Percentiles rank a stretch among this genome's conserved stretches.
These are phyloP conservation scores for Harpalus rubripes DNA, from an alignment of 2,888 invertebrate genomes.

Conservation along the genomic window DNA sequence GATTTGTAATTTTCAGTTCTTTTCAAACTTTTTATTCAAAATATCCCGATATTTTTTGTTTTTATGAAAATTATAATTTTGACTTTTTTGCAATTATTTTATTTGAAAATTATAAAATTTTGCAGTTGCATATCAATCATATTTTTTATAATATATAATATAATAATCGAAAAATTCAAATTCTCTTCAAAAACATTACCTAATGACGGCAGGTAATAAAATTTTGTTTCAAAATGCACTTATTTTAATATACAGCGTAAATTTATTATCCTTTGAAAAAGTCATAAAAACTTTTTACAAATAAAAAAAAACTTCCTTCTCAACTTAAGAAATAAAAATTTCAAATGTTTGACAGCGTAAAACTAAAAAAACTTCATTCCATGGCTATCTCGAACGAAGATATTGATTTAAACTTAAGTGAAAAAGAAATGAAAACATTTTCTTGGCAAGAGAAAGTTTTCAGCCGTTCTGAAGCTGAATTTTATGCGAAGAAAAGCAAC, in stretches of 20 bases:
- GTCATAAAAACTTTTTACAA: slow-evolving; percentile 6
- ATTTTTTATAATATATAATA: background rate
- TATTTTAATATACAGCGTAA: background rate
- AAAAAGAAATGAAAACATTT: slow-evolving; percentile 76
- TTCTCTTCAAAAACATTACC: background rate
- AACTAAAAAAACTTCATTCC: slow-evolving; percentile 68
- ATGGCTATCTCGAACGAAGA: slow-evolving; percentile 65
- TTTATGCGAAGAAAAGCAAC: slow-evolving; percentile 81
- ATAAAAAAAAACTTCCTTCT: background rate
- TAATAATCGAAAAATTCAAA: background rate
- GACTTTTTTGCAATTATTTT: too few relatives aligned
- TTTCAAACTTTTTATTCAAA: background rate
- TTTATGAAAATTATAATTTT: too few relatives aligned
- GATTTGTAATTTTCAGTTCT: background rate
- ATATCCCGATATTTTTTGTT: too few relatives aligned
- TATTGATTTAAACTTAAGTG: slow-evolving; percentile 62
- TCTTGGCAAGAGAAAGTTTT: slow-evolving; percentile 88
- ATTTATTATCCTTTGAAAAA: background rate
- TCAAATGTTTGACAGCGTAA: slow-evolving; percentile 65
- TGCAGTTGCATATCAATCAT: too few relatives aligned
- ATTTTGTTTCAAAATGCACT: background rate
- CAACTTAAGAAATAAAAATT: slow-evolving; percentile 21
- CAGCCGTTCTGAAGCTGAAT: slow-evolving; percentile 81
- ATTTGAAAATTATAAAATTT: too few relatives aligned
- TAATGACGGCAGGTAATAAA: background rate